A percentile compares a stretch with the other conserved stretches of the same genome.
Conservation (phyloP, 2,888 invertebrate genomes). For the Cybosia mesomella region DNA sequence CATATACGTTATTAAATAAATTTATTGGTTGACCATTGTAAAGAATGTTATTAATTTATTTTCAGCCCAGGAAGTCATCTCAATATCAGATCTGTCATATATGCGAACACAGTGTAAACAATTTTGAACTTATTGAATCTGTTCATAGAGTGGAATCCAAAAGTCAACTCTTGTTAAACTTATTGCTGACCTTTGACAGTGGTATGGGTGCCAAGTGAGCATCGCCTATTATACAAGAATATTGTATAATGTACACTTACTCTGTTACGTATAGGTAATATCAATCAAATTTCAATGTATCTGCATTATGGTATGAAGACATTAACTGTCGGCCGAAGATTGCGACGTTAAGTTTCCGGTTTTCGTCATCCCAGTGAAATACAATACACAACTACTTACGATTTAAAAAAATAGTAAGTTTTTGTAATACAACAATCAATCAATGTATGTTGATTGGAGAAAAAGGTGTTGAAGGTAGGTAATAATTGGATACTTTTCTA, state of each 20-base stretch:
- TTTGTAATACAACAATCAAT: not conserved
- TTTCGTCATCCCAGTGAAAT: not conserved
- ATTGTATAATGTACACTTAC: constrained; percentile 4
- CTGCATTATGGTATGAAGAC: not conserved
- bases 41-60: not conserved
- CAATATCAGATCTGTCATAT: not conserved
- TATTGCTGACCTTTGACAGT: not conserved
- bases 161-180: not conserved
- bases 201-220: not conserved
- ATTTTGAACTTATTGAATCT: not conserved
- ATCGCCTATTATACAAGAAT: not conserved
- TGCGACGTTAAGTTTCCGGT: not conserved
- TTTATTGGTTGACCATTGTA: not conserved
- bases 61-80: not conserved
- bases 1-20: not conserved
- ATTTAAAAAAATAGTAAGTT: no score
- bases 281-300: not conserved
- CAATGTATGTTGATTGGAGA: not conserved
- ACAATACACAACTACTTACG: no score
- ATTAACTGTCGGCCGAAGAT: not conserved
- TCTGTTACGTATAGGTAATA: not conserved
- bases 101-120: not conserved
- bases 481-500: not conserved
- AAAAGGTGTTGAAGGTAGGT: not conserved
- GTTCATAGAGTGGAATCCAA: not conserved